Evolutionary conservation across 2,797 vertebrate genomes (phyloP).

Genomic region (Gambelia wislizenii): DNA sequence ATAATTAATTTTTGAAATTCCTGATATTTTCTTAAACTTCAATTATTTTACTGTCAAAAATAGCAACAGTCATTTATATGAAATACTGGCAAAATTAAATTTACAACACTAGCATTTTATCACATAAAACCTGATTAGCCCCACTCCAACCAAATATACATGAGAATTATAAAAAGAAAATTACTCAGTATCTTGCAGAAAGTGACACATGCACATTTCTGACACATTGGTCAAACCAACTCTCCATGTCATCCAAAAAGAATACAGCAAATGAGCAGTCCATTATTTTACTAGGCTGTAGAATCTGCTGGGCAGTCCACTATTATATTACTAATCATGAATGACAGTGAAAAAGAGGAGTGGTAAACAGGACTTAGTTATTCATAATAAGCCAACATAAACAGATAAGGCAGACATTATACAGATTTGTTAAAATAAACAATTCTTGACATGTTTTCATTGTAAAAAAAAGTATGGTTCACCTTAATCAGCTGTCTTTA

Average conservation of each 20-base stretch:
- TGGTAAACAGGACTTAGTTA: conserved; percentile 48
- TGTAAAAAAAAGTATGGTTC: conserved; percentile 33
- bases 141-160: not conserved
- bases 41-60: conserved; percentile 36
- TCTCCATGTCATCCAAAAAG: conserved; percentile 21
- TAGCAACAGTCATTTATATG: conserved; percentile 59
- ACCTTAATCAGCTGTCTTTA: conserved; percentile 23
- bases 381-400: conserved; percentile 49
- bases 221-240: not conserved
- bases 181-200: conserved; percentile 38
- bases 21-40: no score
- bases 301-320: conserved; percentile 42
- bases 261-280: not conserved
- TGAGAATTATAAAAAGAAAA: conserved; percentile 21
- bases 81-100: conserved; percentile 66
- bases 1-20: conserved; percentile 4
- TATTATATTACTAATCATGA: conserved; percentile 47
- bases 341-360: conserved; percentile 21
- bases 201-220: conserved; percentile 50
- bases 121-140: no score
- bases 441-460: conserved; percentile 29
- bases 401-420: conserved; percentile 33
- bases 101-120: conserved; percentile 47
- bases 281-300: conserved; percentile 24
- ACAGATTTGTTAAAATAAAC: conserved; percentile 50